These are phyloP conservation scores for Autographa gamma DNA, from an alignment of 2,888 invertebrate genomes.

Conservation along the genomic window DNA sequence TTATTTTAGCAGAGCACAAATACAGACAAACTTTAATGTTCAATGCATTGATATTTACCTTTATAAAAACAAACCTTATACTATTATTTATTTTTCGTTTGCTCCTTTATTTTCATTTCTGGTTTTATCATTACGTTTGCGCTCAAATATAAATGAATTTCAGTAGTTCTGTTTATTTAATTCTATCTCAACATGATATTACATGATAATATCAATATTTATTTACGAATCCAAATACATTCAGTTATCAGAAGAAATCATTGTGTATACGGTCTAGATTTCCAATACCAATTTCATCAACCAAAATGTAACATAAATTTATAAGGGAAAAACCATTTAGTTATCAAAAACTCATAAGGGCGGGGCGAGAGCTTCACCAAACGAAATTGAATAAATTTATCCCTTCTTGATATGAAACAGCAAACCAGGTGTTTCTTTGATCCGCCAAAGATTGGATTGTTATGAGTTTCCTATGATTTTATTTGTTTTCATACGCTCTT, in stretches of 20 bases:
- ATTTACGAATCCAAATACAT: not conserved
- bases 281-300: constrained; percentile 30
- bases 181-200: not conserved
- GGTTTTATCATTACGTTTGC: too few relatives aligned
- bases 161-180: too few relatives aligned
- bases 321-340: constrained; percentile 47
- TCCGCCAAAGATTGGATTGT: constrained; percentile 60
- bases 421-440: constrained; percentile 60
- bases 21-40: too few relatives aligned
- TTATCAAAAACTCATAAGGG: constrained; percentile 60
- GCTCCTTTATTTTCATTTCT: too few relatives aligned
- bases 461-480: constrained; percentile 55
- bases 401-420: constrained; percentile 58
- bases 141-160: not conserved
- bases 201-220: not conserved
- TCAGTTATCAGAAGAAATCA: not conserved
- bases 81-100: too few relatives aligned
- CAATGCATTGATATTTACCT: too few relatives aligned
- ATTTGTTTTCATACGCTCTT: constrained; percentile 51
- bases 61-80: too few relatives aligned
- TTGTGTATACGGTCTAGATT: constrained; percentile 10
- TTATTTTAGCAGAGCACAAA: too few relatives aligned
- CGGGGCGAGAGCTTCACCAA: constrained; percentile 34
- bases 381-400: constrained; percentile 63
- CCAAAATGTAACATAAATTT: constrained; percentile 24